Percentiles rank a stretch among this genome's conserved stretches.
Conservation (phyloP, 1,140 invertebrate genomes). For the Asobara japonica region DNA sequence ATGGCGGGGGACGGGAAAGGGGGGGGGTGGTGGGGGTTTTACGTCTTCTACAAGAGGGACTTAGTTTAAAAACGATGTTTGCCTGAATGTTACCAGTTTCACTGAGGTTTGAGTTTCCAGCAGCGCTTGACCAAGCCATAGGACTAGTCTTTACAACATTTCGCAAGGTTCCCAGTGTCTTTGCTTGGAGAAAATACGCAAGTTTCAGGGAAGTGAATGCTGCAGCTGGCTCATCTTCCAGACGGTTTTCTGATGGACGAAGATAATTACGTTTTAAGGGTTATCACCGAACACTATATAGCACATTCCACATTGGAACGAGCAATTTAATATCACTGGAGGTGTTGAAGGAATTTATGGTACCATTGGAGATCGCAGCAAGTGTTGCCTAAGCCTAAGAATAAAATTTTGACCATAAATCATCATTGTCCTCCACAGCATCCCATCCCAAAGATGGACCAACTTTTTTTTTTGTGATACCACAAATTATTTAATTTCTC, state of each 20-base stretch:
- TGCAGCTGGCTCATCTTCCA: not conserved
- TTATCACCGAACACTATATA: not conserved
- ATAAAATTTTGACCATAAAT: no score
- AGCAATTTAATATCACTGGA: no score
- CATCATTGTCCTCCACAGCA: no score
- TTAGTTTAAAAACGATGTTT: slow-evolving; percentile 4
- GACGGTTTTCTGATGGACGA: not conserved
- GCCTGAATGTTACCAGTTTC: slow-evolving; percentile 4
- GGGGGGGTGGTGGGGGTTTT: not conserved
- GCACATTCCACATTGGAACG: no score
- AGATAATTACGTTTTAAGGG: not conserved
- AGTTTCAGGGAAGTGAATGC: not conserved
- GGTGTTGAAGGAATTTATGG: no score
- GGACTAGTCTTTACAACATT: not conserved
- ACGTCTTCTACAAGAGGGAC: not conserved
- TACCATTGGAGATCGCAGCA: no score
- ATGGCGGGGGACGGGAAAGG: not conserved
- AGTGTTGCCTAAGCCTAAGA: no score
- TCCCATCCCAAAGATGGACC: no score
- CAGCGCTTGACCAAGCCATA: not conserved
- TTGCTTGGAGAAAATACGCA: not conserved
- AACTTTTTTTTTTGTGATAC: slow-evolving; percentile 3
- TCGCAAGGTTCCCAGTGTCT: not conserved
- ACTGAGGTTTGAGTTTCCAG: slow-evolving; percentile 11
- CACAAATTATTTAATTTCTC: slow-evolving; percentile 33